Base-by-base conservation (phyloP, 2,888 invertebrate genomes). In the Parnassius smintheus region DNA sequence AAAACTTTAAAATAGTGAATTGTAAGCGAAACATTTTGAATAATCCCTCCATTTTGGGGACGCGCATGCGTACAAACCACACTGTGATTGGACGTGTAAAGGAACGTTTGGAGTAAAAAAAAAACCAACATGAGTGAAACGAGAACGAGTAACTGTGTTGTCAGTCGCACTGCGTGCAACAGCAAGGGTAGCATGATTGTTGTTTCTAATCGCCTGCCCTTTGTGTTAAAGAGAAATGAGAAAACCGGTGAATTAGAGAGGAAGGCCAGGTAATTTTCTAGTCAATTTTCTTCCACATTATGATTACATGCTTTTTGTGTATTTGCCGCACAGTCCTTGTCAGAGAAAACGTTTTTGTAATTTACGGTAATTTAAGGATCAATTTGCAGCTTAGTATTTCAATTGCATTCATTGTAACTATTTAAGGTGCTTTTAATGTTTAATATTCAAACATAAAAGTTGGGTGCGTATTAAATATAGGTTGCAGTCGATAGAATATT, bases 141-240 rank as follows among this genome's bases (percentile, higher is more conserved):
- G 65, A 76, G 72, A 74, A 75, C 70, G 65, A 76, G 72, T 66
- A 74, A 74, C 67, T 72, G 80, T 79, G 80, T 73, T 79, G 80
- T 73, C 78, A 83, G 85, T 84, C 88, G 90, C 66, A 71, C 83
- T n/a, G 73, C 82, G 81, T 91, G 91, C 77, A 91, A 90, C 74
- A 92, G 92, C 78, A 94, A 94, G 75, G 95, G 95, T 72, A 96
- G 95, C 80, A 95, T 98, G 93, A 97, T 98, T 77, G 97, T 98
- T 72, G 97, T 98, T 65, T 97, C 98, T 70, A 98, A 98, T 89
- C 93, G 98, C 72, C 91, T 98, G 81, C 98, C 98, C 9, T 98
- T 98, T 88, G 96, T 97, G 68, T 91, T 98, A 67, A 95, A 94
- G 80, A 93, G 96, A 80, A 94, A 96, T 91, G 93, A 95, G 60